Conservation (phyloP, 2,113 vertebrate genomes). For the Oxyura jamaicensis region DNA sequence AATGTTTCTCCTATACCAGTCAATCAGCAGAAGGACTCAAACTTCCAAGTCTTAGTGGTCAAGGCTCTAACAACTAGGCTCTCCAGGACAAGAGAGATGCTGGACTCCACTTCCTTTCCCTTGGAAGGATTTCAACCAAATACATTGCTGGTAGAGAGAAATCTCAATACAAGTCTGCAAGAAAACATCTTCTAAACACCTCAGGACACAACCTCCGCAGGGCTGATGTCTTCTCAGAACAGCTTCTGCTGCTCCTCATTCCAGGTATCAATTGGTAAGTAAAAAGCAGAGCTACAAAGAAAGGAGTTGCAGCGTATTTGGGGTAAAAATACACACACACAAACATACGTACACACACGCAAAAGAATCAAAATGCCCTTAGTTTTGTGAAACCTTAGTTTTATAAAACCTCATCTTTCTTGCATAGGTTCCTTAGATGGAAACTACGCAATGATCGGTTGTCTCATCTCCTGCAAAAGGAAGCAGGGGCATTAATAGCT, state of each 20-base stretch:
- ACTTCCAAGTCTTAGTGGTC: neutral
- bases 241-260: neutral
- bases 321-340: neutral
- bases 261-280: neutral
- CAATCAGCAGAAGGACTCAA: neutral
- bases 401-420: neutral
- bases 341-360: neutral
- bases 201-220: neutral
- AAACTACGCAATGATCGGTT: neutral
- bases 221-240: neutral
- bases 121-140: neutral
- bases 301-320: neutral
- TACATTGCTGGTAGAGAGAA: neutral
- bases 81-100: fast-evolving
- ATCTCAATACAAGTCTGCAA: neutral
- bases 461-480: neutral
- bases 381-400: neutral
- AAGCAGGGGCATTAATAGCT: neutral
- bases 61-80: neutral
- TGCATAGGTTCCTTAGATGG: neutral
- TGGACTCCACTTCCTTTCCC: neutral
- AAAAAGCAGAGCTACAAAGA: neutral
- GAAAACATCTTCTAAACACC: neutral
- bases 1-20: neutral
- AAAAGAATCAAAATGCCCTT: neutral